phyloP scores from a whole-genome alignment of 2,888 invertebrate species.

The Arge pagana region DNA sequence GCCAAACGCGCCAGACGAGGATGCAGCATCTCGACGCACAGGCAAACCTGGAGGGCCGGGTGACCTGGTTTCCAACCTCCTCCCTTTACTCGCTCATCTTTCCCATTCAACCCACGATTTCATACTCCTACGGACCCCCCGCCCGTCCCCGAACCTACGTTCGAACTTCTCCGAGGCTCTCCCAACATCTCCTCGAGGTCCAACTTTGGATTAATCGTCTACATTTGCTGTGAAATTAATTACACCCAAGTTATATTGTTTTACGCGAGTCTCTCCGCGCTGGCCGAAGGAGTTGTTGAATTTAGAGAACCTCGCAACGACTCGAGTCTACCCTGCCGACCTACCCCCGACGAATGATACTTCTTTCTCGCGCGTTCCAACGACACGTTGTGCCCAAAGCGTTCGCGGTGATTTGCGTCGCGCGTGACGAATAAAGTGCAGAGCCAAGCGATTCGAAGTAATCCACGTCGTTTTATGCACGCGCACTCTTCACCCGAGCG shows the following conservation, averaged over 20 bases:
- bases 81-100: background rate
- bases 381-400: too few relatives aligned
- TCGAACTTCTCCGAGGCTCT: too few relatives aligned
- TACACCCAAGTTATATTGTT: conserved; percentile 43
- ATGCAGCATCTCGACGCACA: background rate
- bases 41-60: conserved; percentile 25
- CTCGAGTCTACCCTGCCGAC: too few relatives aligned
- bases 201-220: conserved; percentile 38
- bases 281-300: background rate
- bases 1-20: background rate
- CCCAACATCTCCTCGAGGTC: background rate
- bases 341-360: conserved; percentile 33
- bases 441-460: too few relatives aligned
- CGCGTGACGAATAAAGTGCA: too few relatives aligned
- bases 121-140: background rate
- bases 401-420: too few relatives aligned
- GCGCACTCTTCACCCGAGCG: too few relatives aligned
- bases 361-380: conserved; percentile 36
- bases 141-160: background rate
- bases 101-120: background rate
- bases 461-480: too few relatives aligned
- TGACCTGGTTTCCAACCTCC: conserved; percentile 33
- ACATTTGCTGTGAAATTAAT: conserved; percentile 43
- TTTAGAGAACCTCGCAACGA: conserved; percentile 1
- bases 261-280: conserved; percentile 22